A percentile compares a stretch with the other conserved stretches of the same genome.
These are phyloP conservation scores for Sitophilus oryzae DNA, from an alignment of 1,140 invertebrate genomes.

Conservation along the genomic window DNA sequence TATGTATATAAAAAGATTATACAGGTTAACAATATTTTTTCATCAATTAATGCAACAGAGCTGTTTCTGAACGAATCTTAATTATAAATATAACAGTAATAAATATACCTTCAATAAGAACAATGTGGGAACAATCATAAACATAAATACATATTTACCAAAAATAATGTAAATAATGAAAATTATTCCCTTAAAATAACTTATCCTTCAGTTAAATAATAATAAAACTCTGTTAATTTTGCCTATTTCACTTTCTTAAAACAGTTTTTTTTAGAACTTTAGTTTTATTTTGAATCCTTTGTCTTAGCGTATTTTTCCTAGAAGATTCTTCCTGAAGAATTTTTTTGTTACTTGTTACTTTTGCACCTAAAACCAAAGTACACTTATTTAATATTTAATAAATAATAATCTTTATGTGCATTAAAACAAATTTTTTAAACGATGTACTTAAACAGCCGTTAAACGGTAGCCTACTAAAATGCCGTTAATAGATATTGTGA, in stretches of 20 bases:
- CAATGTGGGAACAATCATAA: not conserved
- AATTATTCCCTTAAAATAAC: not conserved
- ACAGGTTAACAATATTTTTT: too few species aligned
- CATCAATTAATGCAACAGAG: too few species aligned
- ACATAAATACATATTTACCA: not conserved
- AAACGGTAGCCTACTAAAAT: too few species aligned
- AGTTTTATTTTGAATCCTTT: slow-evolving; percentile 23
- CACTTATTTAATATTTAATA: too few species aligned
- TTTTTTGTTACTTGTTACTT: not conserved
- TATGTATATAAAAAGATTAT: too few species aligned
- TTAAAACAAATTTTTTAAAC: too few species aligned
- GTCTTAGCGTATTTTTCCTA: slow-evolving; percentile 11
- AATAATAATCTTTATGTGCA: too few species aligned
- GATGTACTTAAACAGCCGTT: too few species aligned
- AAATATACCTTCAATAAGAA: not conserved
- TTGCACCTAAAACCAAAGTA: not conserved
- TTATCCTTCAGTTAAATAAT: not conserved
- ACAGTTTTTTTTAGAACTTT: slow-evolving; percentile 19
- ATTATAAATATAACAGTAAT: too few species aligned
- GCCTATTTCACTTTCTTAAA: slow-evolving; percentile 1
- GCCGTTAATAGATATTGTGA: too few species aligned
- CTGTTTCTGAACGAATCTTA: too few species aligned
- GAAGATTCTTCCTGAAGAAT: not conserved
- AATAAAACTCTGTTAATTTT: not conserved
- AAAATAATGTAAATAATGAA: slow-evolving; percentile 1